Evolutionary conservation across 2,113 vertebrate genomes (phyloP).

Genomic region (Oxyura jamaicensis): DNA sequence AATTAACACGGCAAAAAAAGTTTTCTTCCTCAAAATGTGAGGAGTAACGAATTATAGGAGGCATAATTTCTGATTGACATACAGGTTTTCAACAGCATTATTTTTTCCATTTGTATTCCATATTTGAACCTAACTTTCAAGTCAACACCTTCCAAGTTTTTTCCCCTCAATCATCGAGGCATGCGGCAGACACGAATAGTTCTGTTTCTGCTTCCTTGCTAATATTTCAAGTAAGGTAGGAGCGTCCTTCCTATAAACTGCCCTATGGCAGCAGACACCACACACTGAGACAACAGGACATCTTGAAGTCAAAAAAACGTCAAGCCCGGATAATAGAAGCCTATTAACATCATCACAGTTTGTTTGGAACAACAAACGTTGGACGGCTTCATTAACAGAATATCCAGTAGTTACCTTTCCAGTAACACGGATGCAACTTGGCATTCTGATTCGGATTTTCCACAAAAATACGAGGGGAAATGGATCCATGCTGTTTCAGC

Average conservation of each 20-base stretch:
- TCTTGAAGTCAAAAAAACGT: neutral
- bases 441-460: neutral
- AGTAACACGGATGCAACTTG: neutral
- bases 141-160: neutral
- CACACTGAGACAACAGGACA: neutral
- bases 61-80: fast-evolving
- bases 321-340: neutral
- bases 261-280: neutral
- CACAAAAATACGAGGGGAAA: neutral
- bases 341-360: neutral
- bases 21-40: neutral
- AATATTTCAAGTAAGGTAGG: neutral
- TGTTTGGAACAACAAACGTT: neutral
- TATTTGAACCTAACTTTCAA: neutral
- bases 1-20: neutral
- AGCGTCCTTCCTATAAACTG: neutral
- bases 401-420: neutral
- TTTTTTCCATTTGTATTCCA: neutral
- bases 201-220: neutral
- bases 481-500: neutral
- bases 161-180: neutral
- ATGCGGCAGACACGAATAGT: fast-evolving
- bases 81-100: neutral
- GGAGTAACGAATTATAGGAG: neutral
- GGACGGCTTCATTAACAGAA: neutral